Evolutionary conservation across 1,140 invertebrate species (phyloP).

Genomic region (Drosophila burlai): DNA sequence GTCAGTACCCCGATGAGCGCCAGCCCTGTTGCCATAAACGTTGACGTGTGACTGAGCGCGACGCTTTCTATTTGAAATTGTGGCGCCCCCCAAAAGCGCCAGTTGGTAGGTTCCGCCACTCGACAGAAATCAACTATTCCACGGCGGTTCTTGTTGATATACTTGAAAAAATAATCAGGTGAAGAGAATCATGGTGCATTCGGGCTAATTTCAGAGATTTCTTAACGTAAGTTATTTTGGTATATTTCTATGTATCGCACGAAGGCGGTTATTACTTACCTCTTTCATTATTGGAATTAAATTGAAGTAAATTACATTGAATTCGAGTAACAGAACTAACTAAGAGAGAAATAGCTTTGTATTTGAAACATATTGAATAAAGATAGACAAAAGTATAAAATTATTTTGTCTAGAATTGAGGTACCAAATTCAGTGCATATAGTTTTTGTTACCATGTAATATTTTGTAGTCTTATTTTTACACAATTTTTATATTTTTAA

Average conservation of each 20-base stretch:
- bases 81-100: slow-evolving; percentile 62
- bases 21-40: slow-evolving; percentile 68
- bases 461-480: neutral
- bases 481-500: neutral
- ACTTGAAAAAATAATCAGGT: slow-evolving; percentile 18
- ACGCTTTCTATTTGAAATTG: slow-evolving; percentile 72
- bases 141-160: slow-evolving; percentile 8
- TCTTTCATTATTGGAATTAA: neutral
- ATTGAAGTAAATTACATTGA: neutral
- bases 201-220: neutral
- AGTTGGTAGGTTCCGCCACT: slow-evolving; percentile 44
- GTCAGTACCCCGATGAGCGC: slow-evolving; percentile 16
- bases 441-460: neutral
- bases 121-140: slow-evolving; percentile 49
- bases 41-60: slow-evolving; percentile 71
- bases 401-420: neutral
- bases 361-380: neutral
- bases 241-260: neutral
- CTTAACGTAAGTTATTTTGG: too few species aligned
- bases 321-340: neutral
- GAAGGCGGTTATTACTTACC: neutral
- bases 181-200: neutral
- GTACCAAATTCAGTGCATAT: neutral
- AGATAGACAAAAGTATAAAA: neutral
- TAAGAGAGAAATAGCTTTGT: neutral